phyloP scores from a whole-genome alignment of 2,888 invertebrate species.

The Mythimna albipuncta region DNA sequence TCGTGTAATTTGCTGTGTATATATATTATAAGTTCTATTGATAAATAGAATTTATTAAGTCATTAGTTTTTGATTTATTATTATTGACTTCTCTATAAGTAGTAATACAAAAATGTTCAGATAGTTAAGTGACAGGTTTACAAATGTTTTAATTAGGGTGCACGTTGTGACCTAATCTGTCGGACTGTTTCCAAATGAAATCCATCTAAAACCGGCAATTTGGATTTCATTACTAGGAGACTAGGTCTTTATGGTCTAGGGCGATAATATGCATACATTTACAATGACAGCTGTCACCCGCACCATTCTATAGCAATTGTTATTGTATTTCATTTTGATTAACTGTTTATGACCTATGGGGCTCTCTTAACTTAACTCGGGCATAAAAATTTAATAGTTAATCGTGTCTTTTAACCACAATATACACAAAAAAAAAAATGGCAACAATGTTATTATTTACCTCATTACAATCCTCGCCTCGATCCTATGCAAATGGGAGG shows the following conservation, averaged over 20 bases:
- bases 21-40: not conserved
- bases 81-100: constrained; percentile 9
- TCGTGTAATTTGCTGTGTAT: constrained; percentile 24
- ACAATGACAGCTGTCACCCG: too few relatives aligned
- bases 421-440: constrained; percentile 36
- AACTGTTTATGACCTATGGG: not conserved
- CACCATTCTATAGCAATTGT: too few relatives aligned
- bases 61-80: constrained; percentile 37
- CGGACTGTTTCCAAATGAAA: not conserved
- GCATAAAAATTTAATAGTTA: constrained; percentile 15
- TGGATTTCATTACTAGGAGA: not conserved
- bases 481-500: constrained; percentile 53
- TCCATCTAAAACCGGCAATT: not conserved
- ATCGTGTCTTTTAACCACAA: constrained; percentile 24
- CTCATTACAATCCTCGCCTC: constrained; percentile 52
- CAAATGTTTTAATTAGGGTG: not conserved
- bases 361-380: not conserved
- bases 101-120: too few relatives aligned
- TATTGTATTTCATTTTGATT: not conserved
- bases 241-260: not conserved
- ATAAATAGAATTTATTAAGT: constrained; percentile 18
- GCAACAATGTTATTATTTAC: constrained; percentile 51
- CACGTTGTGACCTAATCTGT: not conserved
- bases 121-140: not conserved
- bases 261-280: too few relatives aligned